Base-by-base conservation (phyloP, 2,888 invertebrate genomes). In the Zeuzera pyrina region DNA sequence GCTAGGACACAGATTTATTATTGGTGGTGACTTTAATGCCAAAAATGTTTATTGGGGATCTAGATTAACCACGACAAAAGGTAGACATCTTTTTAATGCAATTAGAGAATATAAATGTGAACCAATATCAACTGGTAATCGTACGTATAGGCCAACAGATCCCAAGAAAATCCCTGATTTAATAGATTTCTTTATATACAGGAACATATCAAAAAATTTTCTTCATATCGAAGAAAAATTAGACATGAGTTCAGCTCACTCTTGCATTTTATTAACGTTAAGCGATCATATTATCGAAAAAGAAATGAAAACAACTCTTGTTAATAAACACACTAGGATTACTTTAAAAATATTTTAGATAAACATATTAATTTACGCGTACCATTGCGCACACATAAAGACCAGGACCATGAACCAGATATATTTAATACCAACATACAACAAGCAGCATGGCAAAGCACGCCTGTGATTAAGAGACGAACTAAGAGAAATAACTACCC, bases 1-100 rank as follows among this genome's bases (percentile, higher is more conserved):
- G 4, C 23, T 39, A 2, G 35, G 35, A 15, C n/a, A 10, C 11
- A 12, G 36, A 10, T 37, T 30, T 25, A 28, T 37, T 2, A 21
- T 29, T 8, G 43, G 41, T 1, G 41, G 46, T 0, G 49, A 47
- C 29, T 45, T 38, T 36, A 45, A 45, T 25, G 12, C 37, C 2
- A 44, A 47, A 29, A 40, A 45, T 12, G 30, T 23, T 1, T 13
- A 16, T 10, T 46, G 44, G 43, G 45, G 42, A 0, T 47, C 45
- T 1, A 35, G 45, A 26, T 15, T 41, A 5, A 36, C 22, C 1
- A 36, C 38, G 1, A 38, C 45, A 2, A 31, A 37, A 24, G 41
- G 39, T 0, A 15, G 44, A 25, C 14, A 32, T 15, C 33, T 47
- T 2, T 25, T 30, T 8, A 23, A 15, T 15, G 3, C 21, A 12